These are phyloP conservation scores for Sebastes jordani DNA, from an alignment of 2,797 vertebrate species.

Conservation along the genomic window DNA sequence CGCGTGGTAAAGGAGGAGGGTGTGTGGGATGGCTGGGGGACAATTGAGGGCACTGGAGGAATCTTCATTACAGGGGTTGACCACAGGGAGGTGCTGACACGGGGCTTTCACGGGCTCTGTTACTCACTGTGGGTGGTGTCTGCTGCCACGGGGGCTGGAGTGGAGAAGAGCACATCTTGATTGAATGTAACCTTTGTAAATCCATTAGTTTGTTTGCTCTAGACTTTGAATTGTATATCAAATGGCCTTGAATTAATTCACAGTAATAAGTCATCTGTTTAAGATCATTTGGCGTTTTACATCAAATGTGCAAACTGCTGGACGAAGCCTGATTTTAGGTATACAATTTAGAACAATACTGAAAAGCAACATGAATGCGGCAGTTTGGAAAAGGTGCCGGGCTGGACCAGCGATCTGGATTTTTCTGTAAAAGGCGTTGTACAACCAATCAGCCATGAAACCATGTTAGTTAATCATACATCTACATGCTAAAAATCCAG, in stretches of 20 bases:
- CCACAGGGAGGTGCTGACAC: constrained; percentile 67
- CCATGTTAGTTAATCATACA: neutral
- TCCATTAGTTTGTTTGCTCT: neutral
- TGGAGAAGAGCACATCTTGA: constrained; percentile 67
- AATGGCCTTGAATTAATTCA: neutral
- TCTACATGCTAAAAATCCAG: neutral
- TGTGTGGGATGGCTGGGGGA: constrained; percentile 33
- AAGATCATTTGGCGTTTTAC: neutral
- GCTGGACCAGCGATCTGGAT: neutral
- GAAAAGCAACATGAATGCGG: neutral
- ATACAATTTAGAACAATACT: neutral
- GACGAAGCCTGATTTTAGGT: neutral
- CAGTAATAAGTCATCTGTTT: neutral
- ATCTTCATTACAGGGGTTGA: constrained; percentile 50
- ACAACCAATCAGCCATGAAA: neutral
- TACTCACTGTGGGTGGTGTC: constrained; percentile 77
- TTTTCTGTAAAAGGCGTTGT: neutral
- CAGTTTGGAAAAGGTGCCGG: neutral
- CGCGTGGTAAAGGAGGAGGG: constrained; percentile 10
- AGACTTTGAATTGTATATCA: neutral
- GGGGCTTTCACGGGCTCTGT: constrained; percentile 21
- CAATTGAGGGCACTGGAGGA: constrained; percentile 30
- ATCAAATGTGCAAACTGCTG: neutral
- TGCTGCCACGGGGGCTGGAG: constrained; percentile 73
- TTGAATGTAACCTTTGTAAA: neutral